Percentiles rank a stretch among this genome's conserved stretches.
Evolutionary conservation across 2,888 invertebrate genomes (phyloP).

Genomic region (Sminthurinus aureus): DNA sequence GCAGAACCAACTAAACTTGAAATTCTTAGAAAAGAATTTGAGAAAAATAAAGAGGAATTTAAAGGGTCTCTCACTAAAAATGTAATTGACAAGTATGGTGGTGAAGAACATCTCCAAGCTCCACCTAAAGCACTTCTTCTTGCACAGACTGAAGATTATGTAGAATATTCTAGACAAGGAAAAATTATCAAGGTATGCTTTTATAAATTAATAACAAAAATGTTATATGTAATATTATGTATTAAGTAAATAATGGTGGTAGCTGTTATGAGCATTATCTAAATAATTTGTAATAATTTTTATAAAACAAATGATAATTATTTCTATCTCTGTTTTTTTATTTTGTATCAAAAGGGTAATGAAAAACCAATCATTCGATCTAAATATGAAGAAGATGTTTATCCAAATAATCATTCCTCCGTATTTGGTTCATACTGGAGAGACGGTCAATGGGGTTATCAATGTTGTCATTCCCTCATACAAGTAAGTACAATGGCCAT

Average conservation of each 20-base stretch:
- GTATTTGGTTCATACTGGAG: slow-evolving; percentile 98
- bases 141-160: slow-evolving; percentile 95
- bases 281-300: background rate
- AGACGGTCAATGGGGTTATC: slow-evolving; percentile 93
- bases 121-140: slow-evolving; percentile 88
- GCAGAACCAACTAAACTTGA: slow-evolving; percentile 99
- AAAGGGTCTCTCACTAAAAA: slow-evolving; percentile 82
- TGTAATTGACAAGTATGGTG: slow-evolving; percentile 93
- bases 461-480: slow-evolving; percentile 92
- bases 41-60: slow-evolving; percentile 86
- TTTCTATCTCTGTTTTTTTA: background rate
- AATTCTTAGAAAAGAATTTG: slow-evolving; percentile 86
- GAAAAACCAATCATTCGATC: slow-evolving; percentile 86
- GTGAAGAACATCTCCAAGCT: slow-evolving; percentile 86
- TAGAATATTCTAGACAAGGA: slow-evolving; percentile 94
- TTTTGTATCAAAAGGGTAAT: slow-evolving; percentile 69
- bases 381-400: slow-evolving; percentile 93
- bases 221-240: too few relatives aligned
- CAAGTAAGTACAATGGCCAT: slow-evolving; percentile 38
- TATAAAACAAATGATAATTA: background rate
- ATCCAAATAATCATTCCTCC: slow-evolving; percentile 89
- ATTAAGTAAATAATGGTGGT: too few relatives aligned
- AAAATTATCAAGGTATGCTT: slow-evolving; percentile 69
- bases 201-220: background rate
- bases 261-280: background rate